A percentile compares a stretch with the other conserved stretches of the same genome.
Conservation (phyloP, 2,797 vertebrate species). For the Nothura maculosa region DNA sequence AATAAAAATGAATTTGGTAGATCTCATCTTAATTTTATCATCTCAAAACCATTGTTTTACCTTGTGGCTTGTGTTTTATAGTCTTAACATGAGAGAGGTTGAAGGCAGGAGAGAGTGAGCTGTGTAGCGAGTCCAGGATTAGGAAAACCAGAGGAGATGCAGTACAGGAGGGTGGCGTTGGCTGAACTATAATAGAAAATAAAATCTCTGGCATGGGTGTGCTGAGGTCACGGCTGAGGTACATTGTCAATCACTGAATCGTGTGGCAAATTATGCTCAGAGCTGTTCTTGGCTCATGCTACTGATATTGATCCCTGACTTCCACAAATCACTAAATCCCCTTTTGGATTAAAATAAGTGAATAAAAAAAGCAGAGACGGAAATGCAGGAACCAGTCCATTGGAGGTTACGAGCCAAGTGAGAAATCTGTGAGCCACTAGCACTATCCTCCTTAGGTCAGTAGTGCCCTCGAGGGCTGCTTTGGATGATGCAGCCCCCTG, state of each 20-base stretch:
- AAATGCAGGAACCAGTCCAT: conserved; percentile 13
- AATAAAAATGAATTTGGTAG: conserved; percentile 67
- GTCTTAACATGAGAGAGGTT: not conserved
- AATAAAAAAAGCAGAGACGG: conserved; percentile 35
- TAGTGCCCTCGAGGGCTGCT: not conserved
- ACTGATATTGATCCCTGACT: not conserved
- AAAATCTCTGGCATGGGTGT: not conserved
- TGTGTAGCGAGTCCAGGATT: not conserved
- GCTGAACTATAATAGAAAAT: not conserved
- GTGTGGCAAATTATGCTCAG: rapidly evolving
- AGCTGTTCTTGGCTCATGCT: conserved; percentile 30
- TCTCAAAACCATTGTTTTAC: conserved; percentile 34
- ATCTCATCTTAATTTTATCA: conserved; percentile 58
- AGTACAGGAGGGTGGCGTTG: not conserved
- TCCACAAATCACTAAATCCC: conserved; percentile 13
- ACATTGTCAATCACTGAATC: not conserved
- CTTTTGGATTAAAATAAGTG: conserved; percentile 57
- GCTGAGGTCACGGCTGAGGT: not conserved
- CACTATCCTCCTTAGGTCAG: not conserved
- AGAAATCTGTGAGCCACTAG: not conserved
- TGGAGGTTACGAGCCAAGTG: conserved; percentile 6
- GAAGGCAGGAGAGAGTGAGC: not conserved
- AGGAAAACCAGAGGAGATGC: not conserved
- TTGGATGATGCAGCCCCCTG: rapidly evolving
- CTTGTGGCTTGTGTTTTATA: conserved; percentile 36